phyloP scores from a whole-genome alignment of 1,140 invertebrate genomes.

The Diabrotica virgifera region DNA sequence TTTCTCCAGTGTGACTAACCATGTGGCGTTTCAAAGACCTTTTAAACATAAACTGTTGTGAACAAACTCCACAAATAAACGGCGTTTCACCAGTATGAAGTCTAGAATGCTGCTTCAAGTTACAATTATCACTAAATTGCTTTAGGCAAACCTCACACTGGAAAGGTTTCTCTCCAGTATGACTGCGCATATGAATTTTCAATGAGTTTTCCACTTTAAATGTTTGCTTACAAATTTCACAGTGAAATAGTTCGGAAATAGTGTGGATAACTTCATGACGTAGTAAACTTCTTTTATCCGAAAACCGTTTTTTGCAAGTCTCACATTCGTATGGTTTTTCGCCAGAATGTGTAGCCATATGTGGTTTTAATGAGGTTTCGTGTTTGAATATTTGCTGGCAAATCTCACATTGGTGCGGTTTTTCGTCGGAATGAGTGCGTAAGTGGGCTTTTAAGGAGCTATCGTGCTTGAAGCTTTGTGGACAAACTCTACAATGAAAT shows the following conservation, averaged over 20 bases:
- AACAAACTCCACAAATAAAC: constrained; percentile 65
- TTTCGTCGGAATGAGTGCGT: constrained; percentile 50
- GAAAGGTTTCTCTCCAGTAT: constrained; percentile 63
- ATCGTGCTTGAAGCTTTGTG: constrained; percentile 50
- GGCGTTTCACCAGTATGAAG: constrained; percentile 74
- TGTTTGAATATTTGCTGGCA: constrained; percentile 40
- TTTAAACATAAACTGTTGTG: constrained; percentile 60
- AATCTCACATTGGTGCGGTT: constrained; percentile 38
- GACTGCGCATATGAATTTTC: constrained; percentile 49
- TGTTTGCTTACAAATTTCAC: constrained; percentile 52
- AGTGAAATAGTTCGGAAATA: constrained; percentile 52
- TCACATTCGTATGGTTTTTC: constrained; percentile 47
- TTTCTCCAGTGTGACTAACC: constrained; percentile 56
- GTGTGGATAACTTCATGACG: constrained; percentile 46
- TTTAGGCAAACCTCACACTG: constrained; percentile 60
- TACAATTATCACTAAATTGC: constrained; percentile 57
- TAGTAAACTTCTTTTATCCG: constrained; percentile 48
- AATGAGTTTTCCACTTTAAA: constrained; percentile 53
- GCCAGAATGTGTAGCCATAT: constrained; percentile 41
- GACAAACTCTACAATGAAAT: constrained; percentile 39
- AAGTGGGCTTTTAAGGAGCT: constrained; percentile 50
- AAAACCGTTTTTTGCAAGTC: constrained; percentile 47
- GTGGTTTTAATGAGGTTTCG: constrained; percentile 36
- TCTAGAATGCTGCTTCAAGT: constrained; percentile 66
- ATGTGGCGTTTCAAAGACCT: constrained; percentile 61